Conservation (phyloP, 2,797 vertebrate species). For the Parambassis ranga region DNA sequence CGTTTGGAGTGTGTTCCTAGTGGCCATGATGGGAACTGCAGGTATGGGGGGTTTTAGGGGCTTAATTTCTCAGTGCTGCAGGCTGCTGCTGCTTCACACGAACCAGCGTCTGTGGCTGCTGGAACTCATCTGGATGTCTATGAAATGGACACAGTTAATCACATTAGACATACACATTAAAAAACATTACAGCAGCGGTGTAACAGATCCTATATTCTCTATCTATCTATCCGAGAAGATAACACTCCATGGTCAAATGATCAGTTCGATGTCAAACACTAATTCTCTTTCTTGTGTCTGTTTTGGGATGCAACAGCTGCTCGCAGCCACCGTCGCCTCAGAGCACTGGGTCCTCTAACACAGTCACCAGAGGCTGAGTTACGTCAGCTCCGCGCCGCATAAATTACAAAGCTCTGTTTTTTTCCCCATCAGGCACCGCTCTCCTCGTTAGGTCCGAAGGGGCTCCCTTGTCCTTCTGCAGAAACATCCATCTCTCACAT, state of each 20-base stretch:
- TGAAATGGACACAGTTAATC: no score
- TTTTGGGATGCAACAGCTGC: constrained; percentile 41
- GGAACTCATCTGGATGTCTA: no score
- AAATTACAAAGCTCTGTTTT: neutral
- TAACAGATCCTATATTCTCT: no score
- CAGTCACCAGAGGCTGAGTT: constrained; percentile 24
- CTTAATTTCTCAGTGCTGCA: no score
- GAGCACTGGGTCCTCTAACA: constrained; percentile 18
- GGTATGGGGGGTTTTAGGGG: no score
- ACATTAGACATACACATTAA: no score
- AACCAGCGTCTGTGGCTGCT: no score
- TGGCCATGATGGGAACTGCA: no score
- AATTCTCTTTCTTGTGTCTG: constrained; percentile 3
- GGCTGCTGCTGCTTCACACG: no score
- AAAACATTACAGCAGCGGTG: no score
- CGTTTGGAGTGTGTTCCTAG: no score
- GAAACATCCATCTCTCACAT: constrained; percentile 49
- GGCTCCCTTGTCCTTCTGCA: constrained; percentile 43
- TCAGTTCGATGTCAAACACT: neutral
- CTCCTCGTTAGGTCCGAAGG: constrained; percentile 27
- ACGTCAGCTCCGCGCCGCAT: constrained; percentile 30
- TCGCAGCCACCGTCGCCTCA: constrained; percentile 7
- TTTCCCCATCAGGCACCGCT: constrained; percentile 29
- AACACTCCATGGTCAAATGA: neutral
- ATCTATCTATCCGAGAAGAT: no score